Base-by-base conservation (phyloP, 2,113 vertebrate genomes). In the Cichladusa arquata region DNA sequence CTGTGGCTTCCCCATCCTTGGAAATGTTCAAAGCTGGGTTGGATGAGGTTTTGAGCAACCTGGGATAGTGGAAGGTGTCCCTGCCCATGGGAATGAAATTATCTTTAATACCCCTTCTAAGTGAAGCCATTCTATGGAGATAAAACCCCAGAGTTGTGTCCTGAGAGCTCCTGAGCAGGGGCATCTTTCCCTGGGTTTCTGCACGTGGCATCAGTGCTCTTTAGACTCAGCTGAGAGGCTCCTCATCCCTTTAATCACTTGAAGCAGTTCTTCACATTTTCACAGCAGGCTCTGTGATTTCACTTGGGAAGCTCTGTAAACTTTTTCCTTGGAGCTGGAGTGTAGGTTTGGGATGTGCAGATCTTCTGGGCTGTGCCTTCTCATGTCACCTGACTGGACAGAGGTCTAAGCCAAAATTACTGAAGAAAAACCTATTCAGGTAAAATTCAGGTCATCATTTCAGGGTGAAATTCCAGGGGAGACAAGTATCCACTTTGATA, bases 31-130 rank as follows among this genome's bases (percentile, higher is more conserved):
- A 65, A 36, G 9, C 31, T 33, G 17, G 33, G 45, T 1, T 66
- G 69, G 28, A 66, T 5, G 15, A 3, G 19, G 38, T 28, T 51
- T 8, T 19, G 44, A 58, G 15, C 36, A 24, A 0, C 18, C 33
- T 29, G 44, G 44, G 1, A 0, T 5, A 3, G 36, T 9, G 9
- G 15, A 22, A 12, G 14, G 6, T 44, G 44, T 50, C 14, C 26
- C 26, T 72, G 53, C 31, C 7, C 14, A 3, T 26, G 26, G 51
- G 18, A 65, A 44, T 11, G 28, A 33, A 38, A 23, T 51, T 12
- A 20, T 45, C 11, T 58, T 58, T 20, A 14, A 36, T 6, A 12
- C 51, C 19, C 9, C 15, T 19, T 66, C 33, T 24, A 3, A 24
- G 3, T 16, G 19, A n/a, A 50, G 29, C 8, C 44, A 12, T 58